phyloP scores from a whole-genome alignment of 2,797 vertebrate species.

The Naso thynnoides region DNA sequence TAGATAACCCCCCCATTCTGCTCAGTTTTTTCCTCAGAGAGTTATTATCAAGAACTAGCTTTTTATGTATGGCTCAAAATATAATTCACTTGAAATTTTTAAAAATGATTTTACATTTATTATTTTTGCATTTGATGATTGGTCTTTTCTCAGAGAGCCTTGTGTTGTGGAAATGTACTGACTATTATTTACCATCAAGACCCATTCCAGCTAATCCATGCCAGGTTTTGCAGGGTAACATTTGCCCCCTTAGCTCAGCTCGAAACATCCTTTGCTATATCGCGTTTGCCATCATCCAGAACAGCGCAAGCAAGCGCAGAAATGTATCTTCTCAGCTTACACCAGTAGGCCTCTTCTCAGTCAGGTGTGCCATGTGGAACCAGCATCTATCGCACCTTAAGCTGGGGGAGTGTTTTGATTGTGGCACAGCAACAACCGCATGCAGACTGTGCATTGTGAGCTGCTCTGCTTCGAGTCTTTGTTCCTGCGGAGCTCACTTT shows the following conservation, averaged over 20 bases:
- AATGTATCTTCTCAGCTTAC: slow-evolving; percentile 19
- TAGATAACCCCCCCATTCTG: neutral
- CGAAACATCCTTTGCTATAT: slow-evolving; percentile 51
- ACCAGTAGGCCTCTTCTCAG: slow-evolving; percentile 34
- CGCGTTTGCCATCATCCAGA: slow-evolving; percentile 60
- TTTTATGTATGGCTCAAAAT: neutral
- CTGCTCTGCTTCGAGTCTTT: slow-evolving; percentile 76
- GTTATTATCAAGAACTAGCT: neutral
- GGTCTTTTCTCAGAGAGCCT: neutral
- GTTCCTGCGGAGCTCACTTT: slow-evolving; percentile 79
- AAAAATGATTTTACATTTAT: neutral
- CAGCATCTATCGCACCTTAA: slow-evolving; percentile 54
- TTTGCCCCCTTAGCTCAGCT: slow-evolving; percentile 60
- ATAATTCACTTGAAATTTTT: neutral
- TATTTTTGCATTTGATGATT: neutral
- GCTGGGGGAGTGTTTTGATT: slow-evolving; percentile 78
- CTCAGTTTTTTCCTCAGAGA: neutral
- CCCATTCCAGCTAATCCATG: slow-evolving; percentile 74
- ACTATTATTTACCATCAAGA: slow-evolving; percentile 34
- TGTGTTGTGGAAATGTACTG: neutral
- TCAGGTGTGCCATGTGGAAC: slow-evolving; percentile 79
- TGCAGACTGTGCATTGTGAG: slow-evolving; percentile 70
- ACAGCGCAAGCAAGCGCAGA: slow-evolving; percentile 36
- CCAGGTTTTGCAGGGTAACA: slow-evolving; percentile 71
- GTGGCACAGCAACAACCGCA: slow-evolving; percentile 74